Base-by-base conservation (phyloP, 2,888 invertebrate species). In the Campoletis raptor region DNA sequence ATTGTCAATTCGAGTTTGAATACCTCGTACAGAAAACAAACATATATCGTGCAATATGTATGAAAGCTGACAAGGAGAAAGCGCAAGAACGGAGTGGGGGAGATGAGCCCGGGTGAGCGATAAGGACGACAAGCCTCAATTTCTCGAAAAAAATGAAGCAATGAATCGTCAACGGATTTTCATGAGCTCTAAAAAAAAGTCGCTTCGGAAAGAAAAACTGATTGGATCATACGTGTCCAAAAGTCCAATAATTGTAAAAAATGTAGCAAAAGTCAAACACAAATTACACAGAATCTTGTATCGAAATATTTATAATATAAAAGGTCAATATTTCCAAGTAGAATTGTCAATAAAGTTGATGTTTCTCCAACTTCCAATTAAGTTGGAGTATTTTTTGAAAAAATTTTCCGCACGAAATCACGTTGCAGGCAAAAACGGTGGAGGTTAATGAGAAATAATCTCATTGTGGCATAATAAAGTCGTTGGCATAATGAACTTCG, bases 1-100 rank as follows among this genome's bases (percentile, higher is more conserved):
- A 24, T 61, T 15, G 30, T 61, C 61, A 30, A 30, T 15, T 61
- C 1, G 15, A 61, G 61, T 30, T 30, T 30, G 4, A 30, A 61
- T 30, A 30, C 61, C 61, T 30, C 30, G 24, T n/a, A 52, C 36
- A 40, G 18, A 45, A 37, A 21, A 37, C 77, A 52, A 61, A 15
- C 57, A 9, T 0, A n/a, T 4, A 24, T 10, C 48, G 21, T 4
- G n/a, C n/a, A 45, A 18, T 76, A 42, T 42, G 15, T 61, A 61
- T 2, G 21, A 76, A 45, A 76, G 42, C 61, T 61, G 73, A 74
- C 73, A 36, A 64, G 81, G 48, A 66, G 73, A 61, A 66, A 64
- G 81, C 40, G 24, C 21, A 42, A 52, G 40, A 15, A 12, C 9
- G 57, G 18, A 18, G 54, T 30, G 54, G 72, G 52, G 36, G 72